Percentiles rank a stretch among this genome's conserved stretches.
Evolutionary conservation across 2,888 invertebrate species (phyloP).

Genomic region (Mimumesa dahlbomi): DNA sequence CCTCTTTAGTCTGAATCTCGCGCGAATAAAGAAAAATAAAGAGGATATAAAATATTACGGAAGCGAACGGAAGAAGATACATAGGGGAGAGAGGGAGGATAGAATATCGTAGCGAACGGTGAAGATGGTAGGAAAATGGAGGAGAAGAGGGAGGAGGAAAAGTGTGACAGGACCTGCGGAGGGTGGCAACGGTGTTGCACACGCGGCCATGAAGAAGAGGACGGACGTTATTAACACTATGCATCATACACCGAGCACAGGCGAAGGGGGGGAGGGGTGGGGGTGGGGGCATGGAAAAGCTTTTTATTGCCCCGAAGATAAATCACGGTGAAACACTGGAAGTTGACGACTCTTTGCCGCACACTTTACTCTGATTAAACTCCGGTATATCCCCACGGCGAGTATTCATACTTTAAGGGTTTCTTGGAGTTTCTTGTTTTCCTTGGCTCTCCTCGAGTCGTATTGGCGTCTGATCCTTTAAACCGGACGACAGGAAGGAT

Average conservation of each 20-base stretch:
- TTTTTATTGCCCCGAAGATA: slow-evolving; percentile 67
- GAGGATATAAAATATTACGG: no score
- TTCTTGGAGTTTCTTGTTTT: slow-evolving; percentile 19
- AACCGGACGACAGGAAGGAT: not conserved
- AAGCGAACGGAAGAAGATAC: no score
- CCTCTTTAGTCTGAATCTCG: no score
- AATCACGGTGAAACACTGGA: slow-evolving; percentile 61
- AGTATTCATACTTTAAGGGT: slow-evolving; percentile 24
- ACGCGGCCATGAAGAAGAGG: slow-evolving; percentile 40
- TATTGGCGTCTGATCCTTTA: not conserved
- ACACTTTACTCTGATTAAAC: slow-evolving; percentile 58
- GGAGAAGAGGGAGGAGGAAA: not conserved
- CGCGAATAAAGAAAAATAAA: no score
- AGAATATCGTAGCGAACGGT: not conserved
- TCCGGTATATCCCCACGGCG: slow-evolving; percentile 11
- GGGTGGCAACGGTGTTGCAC: not conserved
- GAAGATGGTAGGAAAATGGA: not conserved
- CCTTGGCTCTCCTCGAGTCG: not conserved
- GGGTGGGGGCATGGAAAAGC: slow-evolving; percentile 31
- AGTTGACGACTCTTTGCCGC: slow-evolving; percentile 48
- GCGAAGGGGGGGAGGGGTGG: not conserved
- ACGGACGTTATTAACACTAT: slow-evolving; percentile 72
- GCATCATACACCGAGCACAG: slow-evolving; percentile 62
- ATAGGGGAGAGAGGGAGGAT: no score
- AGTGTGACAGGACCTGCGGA: not conserved